phyloP scores from a whole-genome alignment of 2,113 vertebrate genomes.

The Australoheros scitulus region DNA sequence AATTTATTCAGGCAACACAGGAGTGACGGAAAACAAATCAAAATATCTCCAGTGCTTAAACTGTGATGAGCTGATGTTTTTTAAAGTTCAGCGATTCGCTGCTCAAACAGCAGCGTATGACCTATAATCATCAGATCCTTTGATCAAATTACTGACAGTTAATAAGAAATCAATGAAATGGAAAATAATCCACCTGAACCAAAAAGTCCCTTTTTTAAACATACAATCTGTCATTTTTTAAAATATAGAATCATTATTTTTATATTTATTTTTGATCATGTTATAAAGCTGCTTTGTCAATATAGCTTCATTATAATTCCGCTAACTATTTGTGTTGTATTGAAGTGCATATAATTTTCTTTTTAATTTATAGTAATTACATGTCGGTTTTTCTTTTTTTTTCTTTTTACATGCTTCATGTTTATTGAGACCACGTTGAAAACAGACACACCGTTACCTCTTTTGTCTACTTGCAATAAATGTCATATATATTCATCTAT shows the following conservation, averaged over 20 bases:
- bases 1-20: not conserved
- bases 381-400: not conserved
- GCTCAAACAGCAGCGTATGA: not conserved
- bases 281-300: not conserved
- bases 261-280: not conserved
- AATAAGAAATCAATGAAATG: not conserved
- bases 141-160: conserved; percentile 6
- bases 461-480: not conserved
- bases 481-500: not conserved
- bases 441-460: not conserved
- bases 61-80: not conserved
- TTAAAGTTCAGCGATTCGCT: not conserved
- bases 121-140: not conserved
- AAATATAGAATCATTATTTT: too few relatives aligned
- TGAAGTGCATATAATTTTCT: not conserved
- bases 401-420: too few relatives aligned
- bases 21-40: not conserved
- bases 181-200: not conserved
- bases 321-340: not conserved
- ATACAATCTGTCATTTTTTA: not conserved
- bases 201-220: not conserved
- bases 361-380: not conserved
- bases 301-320: not conserved
- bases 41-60: not conserved
- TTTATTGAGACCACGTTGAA: too few relatives aligned